Percentiles rank a stretch among this genome's conserved stretches.
Conservation (phyloP, 1,140 invertebrate genomes). For the Saxidomus purpurata region DNA sequence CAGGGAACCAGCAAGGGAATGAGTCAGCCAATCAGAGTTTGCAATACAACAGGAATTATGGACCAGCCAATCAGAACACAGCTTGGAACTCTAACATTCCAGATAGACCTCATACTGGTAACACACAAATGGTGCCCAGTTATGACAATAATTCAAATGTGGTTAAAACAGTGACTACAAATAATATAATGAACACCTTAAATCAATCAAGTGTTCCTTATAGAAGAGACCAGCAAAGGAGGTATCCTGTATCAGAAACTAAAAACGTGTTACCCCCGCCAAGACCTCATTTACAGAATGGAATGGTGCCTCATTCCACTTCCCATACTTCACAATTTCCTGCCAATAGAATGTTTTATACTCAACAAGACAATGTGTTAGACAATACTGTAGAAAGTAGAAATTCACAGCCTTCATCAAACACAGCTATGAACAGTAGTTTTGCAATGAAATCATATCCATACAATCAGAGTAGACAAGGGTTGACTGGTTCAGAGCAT, state of each 20-base stretch:
- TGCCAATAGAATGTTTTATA: slow-evolving; percentile 26
- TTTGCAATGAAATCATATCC: neutral
- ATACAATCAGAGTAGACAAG: neutral
- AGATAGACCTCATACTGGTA: neutral
- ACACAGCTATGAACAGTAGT: neutral
- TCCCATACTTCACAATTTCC: neutral
- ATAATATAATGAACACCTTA: neutral
- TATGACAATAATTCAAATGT: slow-evolving; percentile 45
- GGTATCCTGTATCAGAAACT: neutral
- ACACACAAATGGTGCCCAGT: neutral
- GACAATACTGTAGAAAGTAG: neutral
- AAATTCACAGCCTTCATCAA: neutral
- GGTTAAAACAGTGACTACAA: slow-evolving; percentile 19
- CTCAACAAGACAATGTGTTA: neutral
- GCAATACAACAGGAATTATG: slow-evolving; percentile 26
- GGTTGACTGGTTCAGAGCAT: neutral
- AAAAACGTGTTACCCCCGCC: neutral
- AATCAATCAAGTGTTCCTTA: neutral
- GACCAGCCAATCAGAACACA: slow-evolving; percentile 23
- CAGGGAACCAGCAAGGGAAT: slow-evolving; percentile 24
- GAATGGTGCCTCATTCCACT: neutral
- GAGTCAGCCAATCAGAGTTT: slow-evolving; percentile 37
- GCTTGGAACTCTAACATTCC: slow-evolving; percentile 6
- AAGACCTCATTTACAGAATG: slow-evolving; percentile 26
- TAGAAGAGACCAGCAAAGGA: slow-evolving; percentile 16